Percentiles rank a stretch among this genome's conserved stretches.
phyloP scores from a whole-genome alignment of 2,888 invertebrate genomes.

The Trisateles emortualis region DNA sequence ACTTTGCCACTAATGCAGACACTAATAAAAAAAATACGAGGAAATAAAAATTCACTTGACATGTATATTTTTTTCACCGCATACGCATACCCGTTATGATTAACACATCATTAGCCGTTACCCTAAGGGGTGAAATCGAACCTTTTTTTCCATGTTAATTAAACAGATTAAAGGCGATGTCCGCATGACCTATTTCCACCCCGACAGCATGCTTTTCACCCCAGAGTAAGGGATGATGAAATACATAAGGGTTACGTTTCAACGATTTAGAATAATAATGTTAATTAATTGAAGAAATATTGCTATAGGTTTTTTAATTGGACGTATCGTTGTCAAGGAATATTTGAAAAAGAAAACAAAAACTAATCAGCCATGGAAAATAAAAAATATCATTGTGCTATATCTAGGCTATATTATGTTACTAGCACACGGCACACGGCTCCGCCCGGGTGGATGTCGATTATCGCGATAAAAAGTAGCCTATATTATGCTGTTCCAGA shows the following conservation, averaged over 20 bases:
- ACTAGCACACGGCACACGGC: too few species aligned
- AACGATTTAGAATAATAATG: constrained; percentile 79
- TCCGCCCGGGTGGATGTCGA: too few species aligned
- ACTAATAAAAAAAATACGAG: background rate
- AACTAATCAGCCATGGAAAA: background rate
- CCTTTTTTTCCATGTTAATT: constrained; percentile 81
- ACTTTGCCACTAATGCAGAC: too few species aligned
- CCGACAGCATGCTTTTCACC: constrained; percentile 64
- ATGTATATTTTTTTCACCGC: constrained; percentile 13
- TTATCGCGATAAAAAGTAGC: too few species aligned
- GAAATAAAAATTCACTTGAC: background rate
- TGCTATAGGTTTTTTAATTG: constrained; percentile 66
- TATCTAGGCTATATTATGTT: too few species aligned
- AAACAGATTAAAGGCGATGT: constrained; percentile 77
- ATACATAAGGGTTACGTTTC: constrained; percentile 54
- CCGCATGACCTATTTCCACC: constrained; percentile 83
- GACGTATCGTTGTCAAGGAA: constrained; percentile 36
- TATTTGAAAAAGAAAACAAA: background rate
- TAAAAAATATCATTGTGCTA: too few species aligned
- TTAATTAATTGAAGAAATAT: constrained; percentile 81
- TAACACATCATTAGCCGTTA: constrained; percentile 78
- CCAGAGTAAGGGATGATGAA: constrained; percentile 49
- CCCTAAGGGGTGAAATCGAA: constrained; percentile 75
- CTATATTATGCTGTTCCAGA: too few species aligned
- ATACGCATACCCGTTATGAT: constrained; percentile 55